phyloP scores from a whole-genome alignment of 2,888 invertebrate species.

The Caenorhabditis sp. region DNA sequence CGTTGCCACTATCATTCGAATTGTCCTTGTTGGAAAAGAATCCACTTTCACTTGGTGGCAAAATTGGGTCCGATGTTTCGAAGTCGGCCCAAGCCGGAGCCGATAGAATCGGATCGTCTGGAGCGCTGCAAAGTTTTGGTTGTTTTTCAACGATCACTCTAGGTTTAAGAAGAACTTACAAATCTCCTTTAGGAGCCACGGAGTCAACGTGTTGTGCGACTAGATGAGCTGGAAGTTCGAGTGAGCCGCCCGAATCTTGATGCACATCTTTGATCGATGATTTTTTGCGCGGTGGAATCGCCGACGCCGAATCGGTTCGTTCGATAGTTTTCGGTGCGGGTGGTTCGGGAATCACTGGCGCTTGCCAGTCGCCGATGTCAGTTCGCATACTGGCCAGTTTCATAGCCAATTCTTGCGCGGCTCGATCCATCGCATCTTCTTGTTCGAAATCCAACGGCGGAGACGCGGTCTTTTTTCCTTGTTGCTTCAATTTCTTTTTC shows the following conservation, averaged over 20 bases:
- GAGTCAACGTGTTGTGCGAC: constrained; percentile 32
- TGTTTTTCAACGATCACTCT: not conserved
- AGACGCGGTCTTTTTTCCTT: constrained; percentile 49
- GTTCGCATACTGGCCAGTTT: constrained; percentile 58
- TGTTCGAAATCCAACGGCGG: constrained; percentile 59
- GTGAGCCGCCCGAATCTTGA: constrained; percentile 49
- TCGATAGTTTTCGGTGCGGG: constrained; percentile 8
- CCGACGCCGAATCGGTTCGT: constrained; percentile 41
- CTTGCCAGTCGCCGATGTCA: constrained; percentile 61
- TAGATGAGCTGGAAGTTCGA: constrained; percentile 46
- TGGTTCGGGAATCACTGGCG: constrained; percentile 30
- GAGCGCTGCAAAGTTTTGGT: constrained; percentile 13
- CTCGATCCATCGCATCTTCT: constrained; percentile 66
- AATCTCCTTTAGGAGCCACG: constrained; percentile 48
- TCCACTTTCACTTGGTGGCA: constrained; percentile 67
- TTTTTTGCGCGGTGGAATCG: constrained; percentile 51
- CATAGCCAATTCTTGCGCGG: constrained; percentile 64
- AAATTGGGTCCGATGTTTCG: constrained; percentile 54
- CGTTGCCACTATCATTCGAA: constrained; percentile 16
- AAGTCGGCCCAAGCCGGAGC: constrained; percentile 61
- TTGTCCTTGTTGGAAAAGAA: constrained; percentile 58
- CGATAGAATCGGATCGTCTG: constrained; percentile 44
- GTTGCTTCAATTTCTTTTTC: constrained; percentile 65
- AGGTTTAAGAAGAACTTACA: constrained; percentile 22
- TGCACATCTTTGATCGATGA: constrained; percentile 52